phyloP scores from a whole-genome alignment of 2,888 invertebrate genomes.

The Eulithis prunata region DNA sequence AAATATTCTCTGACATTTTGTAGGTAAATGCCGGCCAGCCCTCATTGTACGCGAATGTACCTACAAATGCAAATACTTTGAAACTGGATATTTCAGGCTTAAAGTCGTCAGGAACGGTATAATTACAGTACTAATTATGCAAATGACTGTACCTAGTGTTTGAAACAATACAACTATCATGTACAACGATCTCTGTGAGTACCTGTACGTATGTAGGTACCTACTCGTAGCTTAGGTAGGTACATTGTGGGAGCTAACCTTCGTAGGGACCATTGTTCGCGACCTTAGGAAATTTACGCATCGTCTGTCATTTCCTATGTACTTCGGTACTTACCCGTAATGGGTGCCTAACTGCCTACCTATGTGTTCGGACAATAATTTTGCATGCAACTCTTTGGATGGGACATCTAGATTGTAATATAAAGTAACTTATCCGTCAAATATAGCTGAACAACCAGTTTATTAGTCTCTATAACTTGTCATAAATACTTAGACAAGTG shows the following conservation, averaged over 20 bases:
- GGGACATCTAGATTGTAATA: neutral
- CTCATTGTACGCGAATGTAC: neutral
- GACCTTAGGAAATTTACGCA: conserved; percentile 21
- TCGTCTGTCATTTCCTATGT: conserved; percentile 22
- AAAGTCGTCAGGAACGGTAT: conserved; percentile 14
- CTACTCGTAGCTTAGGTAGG: too few relatives aligned
- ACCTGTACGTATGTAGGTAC: neutral
- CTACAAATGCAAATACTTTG: neutral
- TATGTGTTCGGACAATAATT: neutral
- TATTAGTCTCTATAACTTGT: neutral
- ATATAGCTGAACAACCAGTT: too few relatives aligned
- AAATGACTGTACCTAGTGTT: conserved; percentile 16
- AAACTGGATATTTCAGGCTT: conserved; percentile 7
- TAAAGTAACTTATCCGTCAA: too few relatives aligned
- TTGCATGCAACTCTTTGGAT: neutral
- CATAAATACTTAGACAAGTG: neutral
- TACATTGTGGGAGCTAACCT: conserved; percentile 17
- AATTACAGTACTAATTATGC: conserved; percentile 25
- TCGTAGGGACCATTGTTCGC: conserved; percentile 16
- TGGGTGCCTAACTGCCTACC: too few relatives aligned
- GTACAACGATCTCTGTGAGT: conserved; percentile 26
- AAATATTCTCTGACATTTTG: neutral
- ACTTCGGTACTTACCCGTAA: too few relatives aligned
- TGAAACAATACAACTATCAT: conserved; percentile 33
- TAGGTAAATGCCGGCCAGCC: neutral